Base-by-base conservation (phyloP, 2,113 vertebrate genomes). In the Proteles cristata region DNA sequence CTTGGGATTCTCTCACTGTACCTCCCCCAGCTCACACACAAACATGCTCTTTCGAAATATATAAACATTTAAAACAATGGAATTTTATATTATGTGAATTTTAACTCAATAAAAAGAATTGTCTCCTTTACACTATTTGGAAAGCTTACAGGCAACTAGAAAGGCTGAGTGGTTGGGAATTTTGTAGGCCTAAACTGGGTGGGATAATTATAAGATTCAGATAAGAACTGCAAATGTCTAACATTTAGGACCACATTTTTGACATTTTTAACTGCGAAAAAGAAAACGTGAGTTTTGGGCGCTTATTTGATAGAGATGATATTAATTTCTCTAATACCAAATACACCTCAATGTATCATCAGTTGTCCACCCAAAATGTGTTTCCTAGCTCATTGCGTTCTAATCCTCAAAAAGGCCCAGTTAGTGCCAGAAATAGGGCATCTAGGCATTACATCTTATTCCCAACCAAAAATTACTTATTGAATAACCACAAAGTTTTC, bases 241-340 rank as follows among this genome's bases (percentile, higher is more conserved):
- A 92, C 63, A 28, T 71, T 96, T 81, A 93, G 90, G 55, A 58
- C 68, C 19, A 66, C 9, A 26, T 88, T 33, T 63, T 94, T 63
- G 87, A 61, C 23, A 79, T 45, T 94, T 93, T 96, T 74, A 92
- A 87, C 87, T 82, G 84, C 25, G 73, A 61, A 88, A 92, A 89
- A 95, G 39, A 83, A 81, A 63, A 82, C 23, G 55, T 83, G 21
- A 92, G 73, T 92, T 28, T 28, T 90, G 63, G 26, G 65, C 53
- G 5, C 28, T 68, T 90, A 43, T 69, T 93, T 94, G 45, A 83
- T 79, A 90, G 14, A 45, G n/a, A 35, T 31, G 65, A 77, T 90
- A 79, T 93, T 83, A 43, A 80, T 90, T 96, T 93, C 17, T 80
- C 33, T 79, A 90, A 43, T 86, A 88, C 26, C 35, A 61, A 63